These are phyloP conservation scores for Trissolcus japonicus DNA, from an alignment of 2,888 invertebrate species.

Conservation along the genomic window DNA sequence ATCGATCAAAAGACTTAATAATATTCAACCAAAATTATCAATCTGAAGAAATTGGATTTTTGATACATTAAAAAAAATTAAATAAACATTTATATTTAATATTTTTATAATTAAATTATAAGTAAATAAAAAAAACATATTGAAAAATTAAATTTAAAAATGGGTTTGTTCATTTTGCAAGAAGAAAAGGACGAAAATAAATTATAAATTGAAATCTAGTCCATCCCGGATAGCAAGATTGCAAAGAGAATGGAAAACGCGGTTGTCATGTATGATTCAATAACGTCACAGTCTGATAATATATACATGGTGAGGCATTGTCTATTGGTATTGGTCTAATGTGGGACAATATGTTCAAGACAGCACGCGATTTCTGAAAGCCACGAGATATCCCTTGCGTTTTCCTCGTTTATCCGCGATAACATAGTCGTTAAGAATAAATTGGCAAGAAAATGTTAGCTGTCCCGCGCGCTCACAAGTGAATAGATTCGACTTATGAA, in stretches of 20 bases:
- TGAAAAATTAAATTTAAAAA: too few relatives aligned
- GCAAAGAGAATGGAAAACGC: constrained; percentile 11
- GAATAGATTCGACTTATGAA: constrained; percentile 3
- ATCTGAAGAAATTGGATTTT: too few relatives aligned
- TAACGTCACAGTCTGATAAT: constrained; percentile 62
- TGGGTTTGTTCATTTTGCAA: too few relatives aligned
- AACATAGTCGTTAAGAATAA: constrained; percentile 49
- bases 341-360: constrained; percentile 57
- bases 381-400: constrained; percentile 36
- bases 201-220: constrained; percentile 28
- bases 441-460: constrained; percentile 21
- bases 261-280: constrained; percentile 53
- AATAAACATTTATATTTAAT: too few relatives aligned
- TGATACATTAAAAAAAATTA: too few relatives aligned
- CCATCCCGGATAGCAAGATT: constrained; percentile 27
- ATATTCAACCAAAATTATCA: too few relatives aligned
- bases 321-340: constrained; percentile 47
- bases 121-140: too few relatives aligned
- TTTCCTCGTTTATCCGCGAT: constrained; percentile 45
- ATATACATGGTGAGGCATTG: constrained; percentile 34
- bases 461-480: constrained; percentile 33
- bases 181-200: too few relatives aligned
- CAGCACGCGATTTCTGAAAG: constrained; percentile 64
- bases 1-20: too few relatives aligned
- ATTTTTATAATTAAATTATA: too few relatives aligned